These are phyloP conservation scores for Sebastes elongatus DNA, from an alignment of 2,797 vertebrate species.

Conservation along the genomic window DNA sequence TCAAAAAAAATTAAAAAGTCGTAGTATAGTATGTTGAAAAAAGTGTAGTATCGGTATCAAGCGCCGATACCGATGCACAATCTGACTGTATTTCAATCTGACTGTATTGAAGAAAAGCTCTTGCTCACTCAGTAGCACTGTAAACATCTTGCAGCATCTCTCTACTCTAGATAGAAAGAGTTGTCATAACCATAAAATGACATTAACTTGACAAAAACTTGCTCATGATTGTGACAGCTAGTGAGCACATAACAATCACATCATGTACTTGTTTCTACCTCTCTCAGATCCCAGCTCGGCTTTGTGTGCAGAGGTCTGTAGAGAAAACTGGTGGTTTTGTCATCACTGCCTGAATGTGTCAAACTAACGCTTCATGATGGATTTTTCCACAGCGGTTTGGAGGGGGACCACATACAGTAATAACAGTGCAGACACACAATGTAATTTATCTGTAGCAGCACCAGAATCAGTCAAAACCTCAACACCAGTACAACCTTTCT, in stretches of 20 bases:
- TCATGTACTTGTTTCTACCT: background rate
- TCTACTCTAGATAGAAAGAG: background rate
- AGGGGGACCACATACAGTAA: background rate
- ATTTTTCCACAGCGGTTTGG: background rate
- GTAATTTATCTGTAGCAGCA: background rate
- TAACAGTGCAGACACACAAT: background rate
- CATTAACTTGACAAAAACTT: background rate
- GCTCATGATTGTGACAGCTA: background rate
- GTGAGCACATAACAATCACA: background rate
- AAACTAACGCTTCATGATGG: background rate
- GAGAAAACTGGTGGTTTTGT: constrained; percentile 6
- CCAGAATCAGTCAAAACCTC: background rate
- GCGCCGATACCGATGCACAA: too few species aligned
- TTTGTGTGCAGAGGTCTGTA: background rate
- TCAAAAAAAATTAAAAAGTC: too few species aligned
- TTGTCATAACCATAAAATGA: background rate
- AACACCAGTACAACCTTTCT: background rate
- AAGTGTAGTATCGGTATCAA: too few species aligned
- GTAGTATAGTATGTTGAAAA: too few species aligned
- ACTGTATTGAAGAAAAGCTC: too few species aligned
- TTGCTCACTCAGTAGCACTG: too few species aligned
- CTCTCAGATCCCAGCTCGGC: background rate
- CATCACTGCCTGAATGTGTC: background rate
- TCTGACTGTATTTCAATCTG: too few species aligned
- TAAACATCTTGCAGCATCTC: background rate